Base-by-base conservation (phyloP, 2,888 invertebrate genomes). In the Napeogenes inachia region DNA sequence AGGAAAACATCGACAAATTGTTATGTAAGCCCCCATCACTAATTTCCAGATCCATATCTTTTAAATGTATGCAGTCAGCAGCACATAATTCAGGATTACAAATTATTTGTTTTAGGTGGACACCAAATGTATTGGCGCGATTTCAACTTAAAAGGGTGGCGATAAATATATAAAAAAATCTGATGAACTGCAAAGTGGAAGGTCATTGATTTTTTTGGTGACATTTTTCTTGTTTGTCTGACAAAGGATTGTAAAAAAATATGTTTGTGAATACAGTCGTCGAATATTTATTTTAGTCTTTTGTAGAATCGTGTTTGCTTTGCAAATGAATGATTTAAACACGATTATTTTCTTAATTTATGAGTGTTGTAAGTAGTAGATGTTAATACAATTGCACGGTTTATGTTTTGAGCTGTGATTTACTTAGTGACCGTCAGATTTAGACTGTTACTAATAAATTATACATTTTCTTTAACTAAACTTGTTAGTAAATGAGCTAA, bases 51-150 rank as follows among this genome's bases (percentile, higher is more conserved):
- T 90, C 81, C 84, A 84, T 89, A 90, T 90, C 90, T 87, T 81
- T 87, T 85, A 85, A 89, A 90, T 89, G 87, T 90, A 90, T 89
- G 90, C 88, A 88, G 85, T 88, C 89, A 87, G 85, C 89, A 81
- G 87, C 85, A 82, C 87, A 90, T 89, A 89, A 90, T 87, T 90
- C 90, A 89, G 88, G 82, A 80, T 85, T 89, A 90, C 90, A 89
- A 90, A 90, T 90, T 89, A 88, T 89, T 90, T 89, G 89, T 89
- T 89, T 90, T 89, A 90, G 85, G 85, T 75, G 74, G 84, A 88
- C 89, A 86, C 80, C 77, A 80, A 89, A 89, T 80, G 87, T 85
- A 89, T 89, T 86, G 89, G 85, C 76, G 84, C 80, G 87, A 87
- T 87, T 85, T 76, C 84, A 87, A 86, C 87, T 84, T 87, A 87